Conservation (phyloP, 1,140 invertebrate species). For the Antheraea mylitta region DNA sequence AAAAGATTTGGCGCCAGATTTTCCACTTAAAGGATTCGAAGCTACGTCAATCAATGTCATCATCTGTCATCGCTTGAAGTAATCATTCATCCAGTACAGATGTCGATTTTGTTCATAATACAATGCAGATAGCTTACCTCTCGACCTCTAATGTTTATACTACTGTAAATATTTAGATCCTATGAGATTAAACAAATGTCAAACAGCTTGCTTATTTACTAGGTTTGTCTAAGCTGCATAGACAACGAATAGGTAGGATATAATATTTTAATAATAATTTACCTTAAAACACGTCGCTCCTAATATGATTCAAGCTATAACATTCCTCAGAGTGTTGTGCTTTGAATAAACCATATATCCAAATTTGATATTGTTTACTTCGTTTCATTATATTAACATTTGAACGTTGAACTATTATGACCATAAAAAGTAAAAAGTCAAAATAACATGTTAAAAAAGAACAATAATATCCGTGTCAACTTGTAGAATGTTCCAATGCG, state of each 20-base stretch:
- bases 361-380: neutral
- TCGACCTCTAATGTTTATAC: no score
- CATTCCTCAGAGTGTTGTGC: neutral
- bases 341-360: neutral
- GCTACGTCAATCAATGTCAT: no score
- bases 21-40: no score
- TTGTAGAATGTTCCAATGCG: conserved; percentile 24
- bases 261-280: conserved; percentile 6
- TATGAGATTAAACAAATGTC: no score
- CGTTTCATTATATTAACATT: conserved; percentile 8
- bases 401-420: conserved; percentile 10
- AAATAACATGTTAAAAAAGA: conserved; percentile 9
- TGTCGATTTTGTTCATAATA: no score
- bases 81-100: no score
- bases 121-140: no score
- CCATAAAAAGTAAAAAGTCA: conserved; percentile 12
- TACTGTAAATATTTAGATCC: no score
- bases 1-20: no score
- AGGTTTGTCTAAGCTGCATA: no score
- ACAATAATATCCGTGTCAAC: conserved; percentile 20
- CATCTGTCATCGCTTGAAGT: no score
- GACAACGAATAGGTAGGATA: neutral
- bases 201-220: no score
- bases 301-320: neutral
- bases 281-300: neutral